Evolutionary conservation across 2,797 vertebrate genomes (phyloP), one percentile per base, ranked within the genome.

Genomic region (Sebastes hubbsi): DNA sequence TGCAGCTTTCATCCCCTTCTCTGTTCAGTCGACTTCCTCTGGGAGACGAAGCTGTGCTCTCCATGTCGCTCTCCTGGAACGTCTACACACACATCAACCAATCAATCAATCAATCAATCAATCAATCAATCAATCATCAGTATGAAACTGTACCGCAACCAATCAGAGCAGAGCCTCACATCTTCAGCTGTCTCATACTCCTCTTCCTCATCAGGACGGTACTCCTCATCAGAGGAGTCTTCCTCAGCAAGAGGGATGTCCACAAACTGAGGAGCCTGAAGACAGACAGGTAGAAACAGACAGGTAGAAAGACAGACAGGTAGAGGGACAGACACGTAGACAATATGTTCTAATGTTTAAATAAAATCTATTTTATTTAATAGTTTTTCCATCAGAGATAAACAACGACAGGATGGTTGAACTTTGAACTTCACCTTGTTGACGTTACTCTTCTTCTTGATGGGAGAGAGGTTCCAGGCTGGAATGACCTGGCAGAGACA

Each of bases 211-310:
- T 98, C 97, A 3, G 98, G 98, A 12, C 91, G 95, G 81, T 99
- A 99, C 72, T 98, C 97, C 85, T 99, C 98, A 83, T 98, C 98
- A n/a, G 97, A 98, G 0, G 97, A 98, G 85, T 98, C 97, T 69
- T 99, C 97, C n/a, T 99, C 97, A 83, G 96, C 97, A 4, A 99
- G 94, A 8, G 95, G 96, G 78, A 99, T 98, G 88, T 99, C 97
- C 52, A 98, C 96, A 55, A 99, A 99, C 93, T 99, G 98, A 67
- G 97, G 98, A 32, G 97, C 95, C 98, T 99, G 78, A 27, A 58
- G 55, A 13, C 24, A 56, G 25, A 9, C 25, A 58, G 55, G 49
- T 10, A 52, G 49, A n/a, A 3, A 58, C 12, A 27, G 55, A n/a
- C 8, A 32, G 59, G 14, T 16, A 42, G 14, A 42, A 13, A 54